A percentile compares a stretch with the other conserved stretches of the same genome.
Evolutionary conservation across 2,797 vertebrate genomes (phyloP).

Genomic region (Limosa lapponica): DNA sequence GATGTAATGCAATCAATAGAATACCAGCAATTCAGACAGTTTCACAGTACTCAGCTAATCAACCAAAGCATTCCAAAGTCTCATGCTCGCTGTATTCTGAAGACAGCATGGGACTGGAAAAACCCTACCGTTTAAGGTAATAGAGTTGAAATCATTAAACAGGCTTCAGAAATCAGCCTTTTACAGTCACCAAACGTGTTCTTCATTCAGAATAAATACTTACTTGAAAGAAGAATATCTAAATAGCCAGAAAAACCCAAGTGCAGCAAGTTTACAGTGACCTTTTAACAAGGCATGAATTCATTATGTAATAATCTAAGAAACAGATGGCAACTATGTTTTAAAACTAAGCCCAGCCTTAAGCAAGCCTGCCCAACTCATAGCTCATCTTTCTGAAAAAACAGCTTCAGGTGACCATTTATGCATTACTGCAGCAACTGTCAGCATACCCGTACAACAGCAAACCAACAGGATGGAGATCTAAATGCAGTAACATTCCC

Average conservation of each 20-base stretch:
- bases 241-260: neutral
- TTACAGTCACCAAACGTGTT: neutral
- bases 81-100: neutral
- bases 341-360: neutral
- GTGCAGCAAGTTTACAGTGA: neutral
- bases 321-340: neutral
- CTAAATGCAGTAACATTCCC: neutral
- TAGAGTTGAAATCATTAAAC: neutral
- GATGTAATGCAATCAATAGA: neutral
- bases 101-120: neutral
- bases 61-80: neutral
- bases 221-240: neutral
- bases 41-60: constrained; percentile 7
- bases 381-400: neutral
- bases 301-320: neutral
- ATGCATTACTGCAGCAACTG: neutral
- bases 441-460: neutral
- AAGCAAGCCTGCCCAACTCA: neutral
- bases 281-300: neutral
- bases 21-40: neutral
- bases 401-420: neutral
- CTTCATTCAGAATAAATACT: neutral
- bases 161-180: neutral
- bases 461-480: neutral
- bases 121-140: neutral